Evolutionary conservation across 2,113 vertebrate genomes (phyloP).

Genomic region (Brachionichthys hirsutus): DNA sequence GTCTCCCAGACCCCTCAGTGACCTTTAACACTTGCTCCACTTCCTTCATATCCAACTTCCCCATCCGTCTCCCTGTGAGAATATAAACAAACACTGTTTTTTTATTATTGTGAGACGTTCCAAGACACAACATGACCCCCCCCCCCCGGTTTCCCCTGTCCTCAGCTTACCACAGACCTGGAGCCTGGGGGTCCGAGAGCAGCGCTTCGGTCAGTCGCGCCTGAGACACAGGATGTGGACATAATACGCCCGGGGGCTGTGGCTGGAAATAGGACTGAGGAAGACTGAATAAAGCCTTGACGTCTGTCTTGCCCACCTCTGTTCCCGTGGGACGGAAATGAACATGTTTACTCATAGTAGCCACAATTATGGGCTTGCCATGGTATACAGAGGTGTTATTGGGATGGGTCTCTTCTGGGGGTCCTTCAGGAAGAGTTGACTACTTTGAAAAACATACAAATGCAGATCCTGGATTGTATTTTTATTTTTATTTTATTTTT

Average conservation of each 20-base stretch:
- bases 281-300: slow-evolving; percentile 33
- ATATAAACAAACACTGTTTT: slow-evolving; percentile 62
- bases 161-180: slow-evolving; percentile 1
- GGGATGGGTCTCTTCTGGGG: no score
- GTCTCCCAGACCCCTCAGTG: slow-evolving; percentile 44
- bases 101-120: slow-evolving; percentile 58
- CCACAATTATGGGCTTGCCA: no score
- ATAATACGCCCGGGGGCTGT: slow-evolving; percentile 35
- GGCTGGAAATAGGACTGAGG: slow-evolving; percentile 50
- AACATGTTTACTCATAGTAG: slow-evolving; percentile 27
- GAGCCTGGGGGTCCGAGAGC: slow-evolving; percentile 30
- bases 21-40: slow-evolving; percentile 51
- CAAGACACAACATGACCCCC: slow-evolving; percentile 29
- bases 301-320: slow-evolving; percentile 31
- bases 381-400: no score
- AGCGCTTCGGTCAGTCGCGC: slow-evolving; percentile 38
- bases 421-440: no score
- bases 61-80: slow-evolving; percentile 47
- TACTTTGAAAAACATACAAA: no score
- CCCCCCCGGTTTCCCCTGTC: slow-evolving; percentile 28
- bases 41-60: slow-evolving; percentile 37
- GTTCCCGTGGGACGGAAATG: slow-evolving; percentile 25
- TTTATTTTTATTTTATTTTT: no score
- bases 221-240: slow-evolving; percentile 56
- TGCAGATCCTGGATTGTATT: no score